Conservation (phyloP, 2,797 vertebrate genomes). For the Alectoris magna region DNA sequence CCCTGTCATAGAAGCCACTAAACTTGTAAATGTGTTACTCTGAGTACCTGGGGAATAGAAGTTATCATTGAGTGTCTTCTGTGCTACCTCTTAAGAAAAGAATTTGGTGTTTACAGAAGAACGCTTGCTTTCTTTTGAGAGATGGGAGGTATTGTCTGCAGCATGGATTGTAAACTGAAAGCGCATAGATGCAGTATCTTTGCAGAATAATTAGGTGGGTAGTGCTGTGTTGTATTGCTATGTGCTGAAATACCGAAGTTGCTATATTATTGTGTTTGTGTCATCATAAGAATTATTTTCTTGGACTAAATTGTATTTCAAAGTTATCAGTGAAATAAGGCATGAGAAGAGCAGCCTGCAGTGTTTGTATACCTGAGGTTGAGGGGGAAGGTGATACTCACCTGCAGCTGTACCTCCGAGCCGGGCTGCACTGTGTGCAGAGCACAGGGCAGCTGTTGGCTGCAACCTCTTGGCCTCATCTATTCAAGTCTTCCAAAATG, state of each 20-base stretch:
- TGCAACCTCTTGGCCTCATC: background rate
- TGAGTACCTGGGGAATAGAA: background rate
- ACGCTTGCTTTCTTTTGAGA: background rate
- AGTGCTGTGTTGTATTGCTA: accelerated
- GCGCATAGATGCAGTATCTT: accelerated
- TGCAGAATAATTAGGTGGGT: background rate
- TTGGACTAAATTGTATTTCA: background rate
- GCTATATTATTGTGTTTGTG: background rate
- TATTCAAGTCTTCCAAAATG: accelerated
- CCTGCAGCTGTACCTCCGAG: background rate
- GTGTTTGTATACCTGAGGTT: accelerated
- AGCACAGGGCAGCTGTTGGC: background rate
- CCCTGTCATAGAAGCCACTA: too few species aligned
- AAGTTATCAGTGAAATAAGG: background rate
- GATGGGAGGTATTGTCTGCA: background rate
- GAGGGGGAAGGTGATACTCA: background rate
- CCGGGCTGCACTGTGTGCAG: background rate
- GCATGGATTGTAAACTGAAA: background rate
- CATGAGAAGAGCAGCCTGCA: background rate
- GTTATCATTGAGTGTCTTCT: background rate
- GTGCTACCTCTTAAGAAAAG: background rate
- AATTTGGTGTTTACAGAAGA: background rate
- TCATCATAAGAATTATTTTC: background rate
- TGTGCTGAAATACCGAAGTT: background rate
- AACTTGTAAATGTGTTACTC: background rate